Conservation (phyloP, 2,888 invertebrate genomes). For the Melinaea marsaeus region DNA sequence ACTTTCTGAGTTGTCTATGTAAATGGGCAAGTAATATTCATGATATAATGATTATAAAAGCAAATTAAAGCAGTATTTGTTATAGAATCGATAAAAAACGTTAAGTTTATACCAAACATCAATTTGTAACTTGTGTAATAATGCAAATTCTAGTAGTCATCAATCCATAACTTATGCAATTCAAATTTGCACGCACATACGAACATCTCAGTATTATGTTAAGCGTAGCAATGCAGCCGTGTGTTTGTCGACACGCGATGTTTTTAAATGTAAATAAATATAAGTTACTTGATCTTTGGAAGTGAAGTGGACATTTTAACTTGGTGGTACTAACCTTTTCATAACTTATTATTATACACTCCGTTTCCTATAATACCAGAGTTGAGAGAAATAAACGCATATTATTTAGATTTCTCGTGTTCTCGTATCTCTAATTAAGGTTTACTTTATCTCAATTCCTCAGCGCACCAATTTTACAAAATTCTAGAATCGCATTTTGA, state of each 20-base stretch:
- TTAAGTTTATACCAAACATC: not conserved
- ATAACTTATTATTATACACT: not conserved
- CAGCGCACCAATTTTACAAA: too few relatives aligned
- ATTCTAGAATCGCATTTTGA: too few relatives aligned
- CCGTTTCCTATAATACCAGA: too few relatives aligned
- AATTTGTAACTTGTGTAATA: conserved; percentile 20
- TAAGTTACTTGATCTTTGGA: conserved; percentile 10
- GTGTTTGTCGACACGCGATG: conserved; percentile 32
- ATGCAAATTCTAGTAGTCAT: conserved; percentile 17
- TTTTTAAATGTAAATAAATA: conserved; percentile 32
- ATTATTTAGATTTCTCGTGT: too few relatives aligned
- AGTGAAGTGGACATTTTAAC: not conserved
- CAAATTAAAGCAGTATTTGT: not conserved
- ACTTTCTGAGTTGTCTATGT: too few relatives aligned
- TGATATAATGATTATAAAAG: not conserved
- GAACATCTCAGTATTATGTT: conserved; percentile 25
- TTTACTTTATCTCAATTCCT: too few relatives aligned
- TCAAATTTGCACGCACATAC: conserved; percentile 22
- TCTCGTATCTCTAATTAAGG: too few relatives aligned
- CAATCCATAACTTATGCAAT: conserved; percentile 24
- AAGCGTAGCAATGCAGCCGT: conserved; percentile 25
- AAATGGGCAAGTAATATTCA: too few relatives aligned
- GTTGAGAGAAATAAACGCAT: too few relatives aligned
- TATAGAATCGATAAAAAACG: not conserved
- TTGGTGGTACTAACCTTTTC: not conserved